These are phyloP conservation scores for Helicoverpa armigera DNA, from an alignment of 1,140 invertebrate genomes.

Conservation along the genomic window DNA sequence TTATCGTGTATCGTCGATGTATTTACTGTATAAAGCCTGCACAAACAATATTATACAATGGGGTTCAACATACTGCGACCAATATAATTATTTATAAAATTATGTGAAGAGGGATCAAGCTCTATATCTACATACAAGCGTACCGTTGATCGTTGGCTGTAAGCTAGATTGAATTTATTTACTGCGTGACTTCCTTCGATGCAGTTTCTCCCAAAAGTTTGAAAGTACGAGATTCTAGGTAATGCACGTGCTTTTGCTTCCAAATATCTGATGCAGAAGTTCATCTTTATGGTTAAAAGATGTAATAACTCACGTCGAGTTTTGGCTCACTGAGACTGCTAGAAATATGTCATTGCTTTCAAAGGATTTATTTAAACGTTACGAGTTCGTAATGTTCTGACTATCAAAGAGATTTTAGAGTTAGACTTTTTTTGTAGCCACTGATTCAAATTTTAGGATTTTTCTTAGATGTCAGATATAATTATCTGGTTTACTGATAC, in stretches of 20 bases:
- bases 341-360: slow-evolving; percentile 36
- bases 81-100: too few relatives aligned
- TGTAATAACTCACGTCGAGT: slow-evolving; percentile 36
- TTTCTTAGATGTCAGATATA: too few relatives aligned
- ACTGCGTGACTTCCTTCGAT: not conserved
- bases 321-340: slow-evolving; percentile 29
- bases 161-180: slow-evolving; percentile 14
- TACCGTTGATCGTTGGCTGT: not conserved
- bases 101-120: too few relatives aligned
- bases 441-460: too few relatives aligned
- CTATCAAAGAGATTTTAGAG: not conserved
- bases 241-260: slow-evolving; percentile 25
- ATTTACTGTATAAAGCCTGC: too few relatives aligned
- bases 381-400: slow-evolving; percentile 5
- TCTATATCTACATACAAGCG: too few relatives aligned
- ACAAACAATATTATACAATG: too few relatives aligned
- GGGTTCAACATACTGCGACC: too few relatives aligned
- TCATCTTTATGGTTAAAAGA: slow-evolving; percentile 40
- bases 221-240: slow-evolving; percentile 27
- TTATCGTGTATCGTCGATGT: too few relatives aligned
- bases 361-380: slow-evolving; percentile 28
- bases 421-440: too few relatives aligned
- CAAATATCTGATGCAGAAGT: slow-evolving; percentile 20
- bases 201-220: slow-evolving; percentile 22
- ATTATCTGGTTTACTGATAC: too few relatives aligned